Base-by-base conservation (phyloP, 2,797 vertebrate species). In the Gallinago nigripennis region DNA sequence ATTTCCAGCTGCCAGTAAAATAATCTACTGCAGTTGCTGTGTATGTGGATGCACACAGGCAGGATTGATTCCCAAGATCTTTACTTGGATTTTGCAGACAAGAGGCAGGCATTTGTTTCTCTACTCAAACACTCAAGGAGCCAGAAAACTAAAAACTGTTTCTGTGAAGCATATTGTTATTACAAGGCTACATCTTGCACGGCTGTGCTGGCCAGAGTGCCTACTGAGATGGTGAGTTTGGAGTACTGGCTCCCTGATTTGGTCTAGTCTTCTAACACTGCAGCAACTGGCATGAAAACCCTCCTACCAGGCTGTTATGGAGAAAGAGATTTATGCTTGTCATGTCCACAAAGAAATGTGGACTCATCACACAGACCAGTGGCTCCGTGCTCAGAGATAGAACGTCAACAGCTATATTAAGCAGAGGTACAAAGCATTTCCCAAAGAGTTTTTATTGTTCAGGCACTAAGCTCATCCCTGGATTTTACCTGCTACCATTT, bases 271-370 rank as follows among this genome's bases (percentile, higher is more conserved):
- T 43, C 68, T 56, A 77, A 72, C 37, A 51, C 77, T 86, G 70
- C 94, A 95, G 93, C 57, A 58, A 83, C 87, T 61, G 80, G 61
- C 90, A 95, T 8, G 69, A 87, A 94, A 97, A 84, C 39, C 48
- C 46, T 91, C 76, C 48, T 27, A 45, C 11, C 43, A 50, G 66
- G 54, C 84, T 96, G 69, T 88, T 86, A 90, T 6, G 64, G 65
- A 92, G 76, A 93, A 78, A 63, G 39, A 48, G 33, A 86, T 86
- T 93, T 90, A 83, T 82, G 68, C 57, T 54, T 61, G 25, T 83
- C 68, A 63, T 71, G 72, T 80, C 79, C 89, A 87, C 3, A 5
- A 35, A 86, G 53, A 87, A 63, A 87, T 17, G 41, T 66, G 58
- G 57, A 63, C 35, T 16, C 43, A 84, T 56, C 91, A 58, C 31